A percentile compares a stretch with the other conserved stretches of the same genome.
These are phyloP conservation scores for Pteronotus mesoamericanus DNA, from an alignment of 2,797 vertebrate genomes.

Conservation along the genomic window DNA sequence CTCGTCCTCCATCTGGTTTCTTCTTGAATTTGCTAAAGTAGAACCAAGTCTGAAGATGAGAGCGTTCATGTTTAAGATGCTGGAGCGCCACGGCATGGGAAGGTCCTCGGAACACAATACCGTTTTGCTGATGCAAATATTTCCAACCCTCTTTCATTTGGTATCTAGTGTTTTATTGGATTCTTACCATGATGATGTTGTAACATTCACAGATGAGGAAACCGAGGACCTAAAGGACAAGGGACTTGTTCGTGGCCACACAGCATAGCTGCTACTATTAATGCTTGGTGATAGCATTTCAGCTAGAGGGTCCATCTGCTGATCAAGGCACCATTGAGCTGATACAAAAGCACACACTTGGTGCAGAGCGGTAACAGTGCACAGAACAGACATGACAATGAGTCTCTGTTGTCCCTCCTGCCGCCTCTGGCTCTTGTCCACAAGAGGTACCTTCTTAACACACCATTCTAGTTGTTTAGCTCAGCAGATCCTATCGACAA, in stretches of 20 bases:
- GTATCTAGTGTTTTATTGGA: accelerated
- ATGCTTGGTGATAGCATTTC: accelerated
- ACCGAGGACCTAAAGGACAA: not conserved
- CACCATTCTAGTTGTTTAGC: accelerated
- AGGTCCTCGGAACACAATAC: not conserved
- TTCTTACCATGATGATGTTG: not conserved
- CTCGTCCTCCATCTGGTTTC: not conserved
- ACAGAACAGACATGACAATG: too few relatives aligned
- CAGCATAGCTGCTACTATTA: accelerated
- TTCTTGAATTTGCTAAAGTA: not conserved
- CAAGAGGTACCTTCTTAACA: not conserved
- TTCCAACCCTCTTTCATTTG: not conserved
- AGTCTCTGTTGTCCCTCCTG: not conserved
- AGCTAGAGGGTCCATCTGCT: accelerated
- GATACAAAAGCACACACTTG: accelerated
- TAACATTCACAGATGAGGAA: not conserved
- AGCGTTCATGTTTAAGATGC: not conserved
- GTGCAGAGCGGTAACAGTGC: accelerated
- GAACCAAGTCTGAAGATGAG: not conserved
- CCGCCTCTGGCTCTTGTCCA: not conserved
- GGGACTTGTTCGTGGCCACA: not conserved
- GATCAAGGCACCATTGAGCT: not conserved
- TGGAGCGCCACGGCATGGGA: not conserved
- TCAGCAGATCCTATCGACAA: not conserved
- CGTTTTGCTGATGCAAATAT: accelerated